phyloP scores from a whole-genome alignment of 2,888 invertebrate genomes.

The Petrophora chlorosata region DNA sequence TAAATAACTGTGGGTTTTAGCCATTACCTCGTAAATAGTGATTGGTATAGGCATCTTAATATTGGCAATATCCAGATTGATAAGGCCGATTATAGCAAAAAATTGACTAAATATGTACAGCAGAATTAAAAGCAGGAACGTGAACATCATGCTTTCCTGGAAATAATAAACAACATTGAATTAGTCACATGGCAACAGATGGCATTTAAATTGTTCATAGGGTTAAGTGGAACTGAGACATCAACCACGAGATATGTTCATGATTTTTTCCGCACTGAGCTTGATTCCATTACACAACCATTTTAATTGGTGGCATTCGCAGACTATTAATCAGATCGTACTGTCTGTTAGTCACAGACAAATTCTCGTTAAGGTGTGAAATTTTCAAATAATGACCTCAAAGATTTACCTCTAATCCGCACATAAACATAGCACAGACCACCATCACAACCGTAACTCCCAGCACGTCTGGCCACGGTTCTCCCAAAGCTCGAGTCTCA shows the following conservation, averaged over 20 bases:
- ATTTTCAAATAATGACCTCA: neutral
- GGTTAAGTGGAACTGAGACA: slow-evolving; percentile 7
- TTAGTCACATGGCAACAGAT: neutral
- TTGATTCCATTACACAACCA: slow-evolving; percentile 18
- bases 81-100: slow-evolving; percentile 75
- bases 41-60: slow-evolving; percentile 75
- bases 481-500: slow-evolving; percentile 83
- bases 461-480: slow-evolving; percentile 86
- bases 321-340: slow-evolving; percentile 29
- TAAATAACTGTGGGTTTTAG: neutral
- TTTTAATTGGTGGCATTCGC: slow-evolving; percentile 34
- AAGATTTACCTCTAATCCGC: slow-evolving; percentile 81
- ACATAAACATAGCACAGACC: slow-evolving; percentile 85
- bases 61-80: slow-evolving; percentile 74
- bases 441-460: slow-evolving; percentile 85
- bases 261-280: slow-evolving; percentile 21
- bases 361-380: neutral
- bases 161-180: slow-evolving; percentile 48
- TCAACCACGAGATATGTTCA: slow-evolving; percentile 20
- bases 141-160: slow-evolving; percentile 80
- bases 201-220: slow-evolving; percentile 7
- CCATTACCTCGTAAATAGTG: slow-evolving; percentile 75
- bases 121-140: slow-evolving; percentile 68
- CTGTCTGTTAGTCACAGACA: slow-evolving; percentile 11
- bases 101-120: slow-evolving; percentile 77